A percentile compares a stretch with the other conserved stretches of the same genome.
phyloP scores from a whole-genome alignment of 2,113 vertebrate genomes.

The Symphodus melops region DNA sequence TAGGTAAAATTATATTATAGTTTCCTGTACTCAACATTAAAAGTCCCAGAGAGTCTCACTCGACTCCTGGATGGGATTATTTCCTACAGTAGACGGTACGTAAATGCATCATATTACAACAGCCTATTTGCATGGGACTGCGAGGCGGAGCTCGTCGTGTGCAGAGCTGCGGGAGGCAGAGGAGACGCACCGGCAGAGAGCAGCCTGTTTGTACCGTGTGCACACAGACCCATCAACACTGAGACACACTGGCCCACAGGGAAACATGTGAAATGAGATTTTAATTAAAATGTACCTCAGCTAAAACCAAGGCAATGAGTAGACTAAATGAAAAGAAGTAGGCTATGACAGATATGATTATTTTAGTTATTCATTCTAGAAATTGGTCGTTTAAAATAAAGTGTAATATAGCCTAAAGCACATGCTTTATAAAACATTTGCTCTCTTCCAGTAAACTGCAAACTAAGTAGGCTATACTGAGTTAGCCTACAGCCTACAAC shows the following conservation, averaged over 20 bases:
- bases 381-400: no score
- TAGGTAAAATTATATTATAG: no score
- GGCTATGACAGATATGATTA: no score
- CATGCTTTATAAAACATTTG: no score
- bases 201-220: constrained; percentile 51
- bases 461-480: no score
- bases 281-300: neutral
- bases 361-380: no score
- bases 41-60: neutral
- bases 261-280: neutral
- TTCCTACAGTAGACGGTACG: constrained; percentile 25
- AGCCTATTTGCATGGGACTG: constrained; percentile 4
- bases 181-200: fast-evolving
- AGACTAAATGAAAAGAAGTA: no score
- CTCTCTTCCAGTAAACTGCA: no score
- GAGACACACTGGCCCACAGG: no score
- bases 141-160: constrained; percentile 39
- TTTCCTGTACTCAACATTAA: no score
- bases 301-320: neutral
- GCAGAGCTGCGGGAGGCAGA: constrained; percentile 17
- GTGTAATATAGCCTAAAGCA: no score
- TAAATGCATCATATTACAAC: constrained; percentile 55
- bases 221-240: constrained; percentile 32
- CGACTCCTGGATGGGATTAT: neutral
- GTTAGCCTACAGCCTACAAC: no score